Percentiles rank a stretch among this genome's conserved stretches.
These are phyloP conservation scores for Cebus imitator DNA, from an alignment of 2,113 vertebrate genomes.

Conservation along the genomic window DNA sequence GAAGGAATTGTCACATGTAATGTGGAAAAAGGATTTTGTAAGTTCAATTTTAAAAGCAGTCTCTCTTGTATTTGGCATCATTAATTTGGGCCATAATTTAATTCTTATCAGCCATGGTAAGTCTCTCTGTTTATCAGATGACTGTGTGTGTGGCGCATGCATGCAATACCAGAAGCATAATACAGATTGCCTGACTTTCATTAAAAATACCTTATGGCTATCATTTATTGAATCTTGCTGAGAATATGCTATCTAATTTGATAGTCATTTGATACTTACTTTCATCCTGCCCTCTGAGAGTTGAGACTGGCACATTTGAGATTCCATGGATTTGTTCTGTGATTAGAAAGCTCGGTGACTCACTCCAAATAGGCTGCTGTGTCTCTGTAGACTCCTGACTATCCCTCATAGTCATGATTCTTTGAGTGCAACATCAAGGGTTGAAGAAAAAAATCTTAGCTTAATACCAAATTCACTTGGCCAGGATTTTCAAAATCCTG, in stretches of 20 bases:
- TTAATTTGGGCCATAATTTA: not conserved
- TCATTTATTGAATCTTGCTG: not conserved
- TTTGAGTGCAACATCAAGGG: not conserved
- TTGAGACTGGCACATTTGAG: not conserved
- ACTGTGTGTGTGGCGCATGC: not conserved
- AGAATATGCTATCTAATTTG: not conserved
- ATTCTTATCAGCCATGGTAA: not conserved
- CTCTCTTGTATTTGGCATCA: not conserved
- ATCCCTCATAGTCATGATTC: not conserved
- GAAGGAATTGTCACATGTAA: not conserved
- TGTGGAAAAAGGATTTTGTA: slow-evolving; percentile 14
- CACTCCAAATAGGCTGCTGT: not conserved
- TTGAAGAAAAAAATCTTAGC: not conserved
- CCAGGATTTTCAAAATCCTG: not conserved
- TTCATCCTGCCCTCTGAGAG: not conserved
- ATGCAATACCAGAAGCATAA: not conserved
- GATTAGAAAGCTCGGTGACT: not conserved
- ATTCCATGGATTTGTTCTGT: not conserved
- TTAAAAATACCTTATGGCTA: not conserved
- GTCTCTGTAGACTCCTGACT: not conserved
- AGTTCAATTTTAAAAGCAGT: not conserved
- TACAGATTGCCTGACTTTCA: not conserved
- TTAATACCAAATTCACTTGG: not conserved
- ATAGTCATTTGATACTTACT: not conserved
- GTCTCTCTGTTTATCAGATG: not conserved